Conservation (phyloP, 2,113 vertebrate species). For the Cebidichthys violaceus region DNA sequence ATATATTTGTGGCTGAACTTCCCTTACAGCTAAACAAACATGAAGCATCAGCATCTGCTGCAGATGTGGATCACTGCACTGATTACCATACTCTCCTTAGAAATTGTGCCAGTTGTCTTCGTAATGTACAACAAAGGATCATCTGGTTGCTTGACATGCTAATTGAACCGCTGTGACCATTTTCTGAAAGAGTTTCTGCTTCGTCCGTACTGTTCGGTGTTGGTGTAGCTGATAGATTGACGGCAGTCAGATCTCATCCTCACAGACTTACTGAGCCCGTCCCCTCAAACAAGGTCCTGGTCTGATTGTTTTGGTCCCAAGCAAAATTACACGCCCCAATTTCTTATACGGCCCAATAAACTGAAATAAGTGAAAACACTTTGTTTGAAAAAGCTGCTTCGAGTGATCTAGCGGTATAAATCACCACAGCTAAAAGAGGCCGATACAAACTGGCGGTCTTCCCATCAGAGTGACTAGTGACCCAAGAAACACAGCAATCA, state of each 20-base stretch:
- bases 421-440: slow-evolving; percentile 10
- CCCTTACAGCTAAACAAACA: slow-evolving; percentile 53
- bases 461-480: slow-evolving; percentile 14
- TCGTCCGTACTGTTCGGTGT: background rate
- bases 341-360: slow-evolving; percentile 58
- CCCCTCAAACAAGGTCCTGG: slow-evolving; percentile 35
- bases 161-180: slow-evolving; percentile 7
- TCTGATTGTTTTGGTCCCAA: slow-evolving; percentile 56
- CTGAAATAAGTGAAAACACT: slow-evolving; percentile 51
- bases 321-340: slow-evolving; percentile 55
- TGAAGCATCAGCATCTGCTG: slow-evolving; percentile 54
- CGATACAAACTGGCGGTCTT: slow-evolving; percentile 1
- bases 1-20: slow-evolving; percentile 37
- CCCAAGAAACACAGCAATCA: slow-evolving; percentile 32
- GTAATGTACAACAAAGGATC: slow-evolving; percentile 46
- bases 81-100: slow-evolving; percentile 35
- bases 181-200: slow-evolving; percentile 4
- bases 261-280: background rate
- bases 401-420: slow-evolving; percentile 54
- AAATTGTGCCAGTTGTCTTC: slow-evolving; percentile 25
- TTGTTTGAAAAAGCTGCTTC: slow-evolving; percentile 29
- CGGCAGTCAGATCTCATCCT: slow-evolving; percentile 6
- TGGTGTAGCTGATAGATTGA: background rate
- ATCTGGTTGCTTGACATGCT: slow-evolving; percentile 1
- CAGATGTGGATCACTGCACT: slow-evolving; percentile 54